Evolutionary conservation across 92 coral and sea anemone species (phyloP).

Genomic region (Umimayanthus chanpuru): DNA sequence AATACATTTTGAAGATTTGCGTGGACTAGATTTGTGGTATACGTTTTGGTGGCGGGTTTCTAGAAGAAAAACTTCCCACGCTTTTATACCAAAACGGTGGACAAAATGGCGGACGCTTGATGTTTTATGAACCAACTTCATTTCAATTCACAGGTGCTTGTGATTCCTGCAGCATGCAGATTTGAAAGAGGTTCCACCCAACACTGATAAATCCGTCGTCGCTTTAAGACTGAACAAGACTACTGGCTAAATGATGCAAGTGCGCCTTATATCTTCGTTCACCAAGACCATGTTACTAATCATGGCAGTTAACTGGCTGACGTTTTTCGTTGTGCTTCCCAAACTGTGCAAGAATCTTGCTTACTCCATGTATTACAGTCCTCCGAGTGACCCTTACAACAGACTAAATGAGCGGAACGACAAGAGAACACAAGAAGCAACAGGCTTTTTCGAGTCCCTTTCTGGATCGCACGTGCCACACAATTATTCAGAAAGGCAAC

Average conservation of each 20-base stretch:
- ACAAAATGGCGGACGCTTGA: background rate
- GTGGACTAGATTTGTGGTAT: too few species aligned
- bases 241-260: background rate
- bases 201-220: too few species aligned
- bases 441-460: slow-evolving; percentile 29
- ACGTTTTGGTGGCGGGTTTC: too few species aligned
- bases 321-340: slow-evolving; percentile 71
- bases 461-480: background rate
- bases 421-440: slow-evolving; percentile 64
- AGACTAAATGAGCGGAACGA: slow-evolving; percentile 61
- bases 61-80: too few species aligned
- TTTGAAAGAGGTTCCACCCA: background rate
- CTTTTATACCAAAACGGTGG: background rate
- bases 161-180: background rate
- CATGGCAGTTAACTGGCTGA: slow-evolving; percentile 56
- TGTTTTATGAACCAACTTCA: background rate
- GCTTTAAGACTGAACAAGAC: too few species aligned
- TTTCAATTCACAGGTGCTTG: background rate
- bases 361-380: slow-evolving; percentile 70
- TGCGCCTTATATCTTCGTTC: slow-evolving; percentile 20
- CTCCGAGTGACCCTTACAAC: slow-evolving; percentile 51
- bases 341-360: slow-evolving; percentile 74
- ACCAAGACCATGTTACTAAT: slow-evolving; percentile 34
- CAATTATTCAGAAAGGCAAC: background rate
- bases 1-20: too few species aligned